Evolutionary conservation across 2,888 invertebrate genomes (phyloP).

Genomic region (Tetranychus piercei): DNA sequence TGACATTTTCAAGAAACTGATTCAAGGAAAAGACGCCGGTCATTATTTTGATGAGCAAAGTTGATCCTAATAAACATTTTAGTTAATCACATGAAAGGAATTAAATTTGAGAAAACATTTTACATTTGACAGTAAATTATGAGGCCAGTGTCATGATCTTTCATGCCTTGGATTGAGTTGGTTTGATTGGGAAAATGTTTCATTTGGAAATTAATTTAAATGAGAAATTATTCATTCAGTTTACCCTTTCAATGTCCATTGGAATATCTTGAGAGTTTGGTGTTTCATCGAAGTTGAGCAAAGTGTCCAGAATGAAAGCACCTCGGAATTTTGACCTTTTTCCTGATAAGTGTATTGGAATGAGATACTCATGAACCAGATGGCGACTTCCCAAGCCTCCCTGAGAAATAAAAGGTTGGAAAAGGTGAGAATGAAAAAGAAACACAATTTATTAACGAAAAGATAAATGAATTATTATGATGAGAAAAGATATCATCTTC

Average conservation of each 20-base stretch:
- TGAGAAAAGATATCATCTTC: neutral
- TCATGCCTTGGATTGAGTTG: too few species aligned
- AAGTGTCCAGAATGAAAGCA: conserved; percentile 31
- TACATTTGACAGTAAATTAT: too few species aligned
- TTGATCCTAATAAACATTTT: too few species aligned
- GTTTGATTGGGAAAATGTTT: neutral
- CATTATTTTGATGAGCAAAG: too few species aligned
- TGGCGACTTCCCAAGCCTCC: conserved; percentile 30
- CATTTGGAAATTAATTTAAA: neutral
- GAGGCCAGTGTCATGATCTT: too few species aligned
- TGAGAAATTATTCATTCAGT: neutral
- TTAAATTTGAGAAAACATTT: too few species aligned
- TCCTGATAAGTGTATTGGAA: conserved; percentile 25
- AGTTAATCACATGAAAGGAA: too few species aligned
- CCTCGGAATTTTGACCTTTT: conserved; percentile 11
- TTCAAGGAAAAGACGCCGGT: too few species aligned
- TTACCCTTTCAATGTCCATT: conserved; percentile 8
- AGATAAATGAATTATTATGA: neutral
- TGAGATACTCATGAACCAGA: conserved; percentile 31
- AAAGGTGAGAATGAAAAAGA: neutral
- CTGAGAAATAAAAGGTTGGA: conserved; percentile 13
- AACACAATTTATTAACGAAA: neutral
- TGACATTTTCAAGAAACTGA: too few species aligned
- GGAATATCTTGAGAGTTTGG: conserved; percentile 7
- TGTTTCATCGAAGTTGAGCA: conserved; percentile 31